phyloP scores from a whole-genome alignment of 1,140 invertebrate species.

The Papilio polytes region DNA sequence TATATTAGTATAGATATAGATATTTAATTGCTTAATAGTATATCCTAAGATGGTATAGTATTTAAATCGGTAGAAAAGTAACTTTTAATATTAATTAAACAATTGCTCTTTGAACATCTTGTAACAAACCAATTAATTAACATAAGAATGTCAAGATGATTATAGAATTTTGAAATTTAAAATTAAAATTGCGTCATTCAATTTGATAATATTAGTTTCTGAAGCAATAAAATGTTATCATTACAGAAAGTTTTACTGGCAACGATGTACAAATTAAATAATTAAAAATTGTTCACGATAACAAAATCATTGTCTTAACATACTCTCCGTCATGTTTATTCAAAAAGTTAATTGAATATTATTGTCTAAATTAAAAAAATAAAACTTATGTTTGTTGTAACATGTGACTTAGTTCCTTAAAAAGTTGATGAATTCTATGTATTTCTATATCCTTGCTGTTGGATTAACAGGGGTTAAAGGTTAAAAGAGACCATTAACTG shows the following conservation, averaged over 20 bases:
- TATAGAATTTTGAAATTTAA: background rate
- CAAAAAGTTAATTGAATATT: background rate
- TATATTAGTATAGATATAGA: too few species aligned
- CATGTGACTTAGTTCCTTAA: background rate
- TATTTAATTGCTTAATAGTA: too few species aligned
- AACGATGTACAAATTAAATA: background rate
- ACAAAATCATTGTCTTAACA: background rate
- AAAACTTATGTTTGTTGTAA: background rate
- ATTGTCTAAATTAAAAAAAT: background rate
- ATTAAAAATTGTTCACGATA: background rate
- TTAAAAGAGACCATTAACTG: constrained; percentile 7
- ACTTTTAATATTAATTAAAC: background rate
- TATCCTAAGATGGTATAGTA: too few species aligned
- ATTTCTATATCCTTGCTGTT: background rate
- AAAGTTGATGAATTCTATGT: background rate
- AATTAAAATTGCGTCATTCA: constrained; percentile 4
- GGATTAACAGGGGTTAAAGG: constrained; percentile 2
- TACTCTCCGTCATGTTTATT: background rate
- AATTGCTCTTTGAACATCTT: background rate
- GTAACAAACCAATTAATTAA: background rate
- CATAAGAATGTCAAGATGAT: background rate
- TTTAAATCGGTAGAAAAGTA: background rate
- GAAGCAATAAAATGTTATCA: background rate
- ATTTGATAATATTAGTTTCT: background rate
- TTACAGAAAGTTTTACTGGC: background rate